These are phyloP conservation scores for Polymixis flavicincta DNA, from an alignment of 2,888 invertebrate species.

Conservation along the genomic window DNA sequence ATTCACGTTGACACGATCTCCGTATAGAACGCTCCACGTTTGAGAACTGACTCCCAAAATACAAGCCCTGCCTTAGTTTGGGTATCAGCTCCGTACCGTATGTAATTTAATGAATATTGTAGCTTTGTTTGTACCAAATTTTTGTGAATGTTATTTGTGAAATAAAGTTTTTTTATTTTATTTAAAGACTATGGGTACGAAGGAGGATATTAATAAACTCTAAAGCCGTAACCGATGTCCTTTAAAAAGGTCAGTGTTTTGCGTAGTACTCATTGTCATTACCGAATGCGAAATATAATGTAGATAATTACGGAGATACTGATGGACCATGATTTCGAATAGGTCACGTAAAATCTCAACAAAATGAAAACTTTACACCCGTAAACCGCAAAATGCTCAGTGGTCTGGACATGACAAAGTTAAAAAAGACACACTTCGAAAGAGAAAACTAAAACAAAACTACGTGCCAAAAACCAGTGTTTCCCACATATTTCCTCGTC, in stretches of 20 bases:
- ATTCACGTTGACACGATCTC: no score
- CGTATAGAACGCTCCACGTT: no score
- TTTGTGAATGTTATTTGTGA: no score
- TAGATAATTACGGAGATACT: background rate
- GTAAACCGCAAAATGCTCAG: no score
- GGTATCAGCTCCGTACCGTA: no score
- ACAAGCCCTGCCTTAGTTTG: no score
- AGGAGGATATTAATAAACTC: background rate
- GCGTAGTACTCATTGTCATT: background rate
- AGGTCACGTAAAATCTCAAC: background rate
- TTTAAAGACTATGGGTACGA: background rate
- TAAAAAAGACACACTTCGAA: background rate
- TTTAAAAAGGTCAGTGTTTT: conserved; percentile 23
- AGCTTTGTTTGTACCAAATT: no score
- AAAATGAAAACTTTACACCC: background rate
- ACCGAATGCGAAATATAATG: background rate
- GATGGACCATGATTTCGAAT: background rate
- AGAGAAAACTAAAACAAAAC: conserved; percentile 3
- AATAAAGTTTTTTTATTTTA: no score
- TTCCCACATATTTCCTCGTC: conserved; percentile 33
- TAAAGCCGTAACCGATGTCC: background rate
- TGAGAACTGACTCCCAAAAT: no score
- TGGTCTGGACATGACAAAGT: background rate
- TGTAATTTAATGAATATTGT: no score
- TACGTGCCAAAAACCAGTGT: background rate